Base-by-base conservation (phyloP, 1,140 invertebrate species). In the Scylla paramamosain region DNA sequence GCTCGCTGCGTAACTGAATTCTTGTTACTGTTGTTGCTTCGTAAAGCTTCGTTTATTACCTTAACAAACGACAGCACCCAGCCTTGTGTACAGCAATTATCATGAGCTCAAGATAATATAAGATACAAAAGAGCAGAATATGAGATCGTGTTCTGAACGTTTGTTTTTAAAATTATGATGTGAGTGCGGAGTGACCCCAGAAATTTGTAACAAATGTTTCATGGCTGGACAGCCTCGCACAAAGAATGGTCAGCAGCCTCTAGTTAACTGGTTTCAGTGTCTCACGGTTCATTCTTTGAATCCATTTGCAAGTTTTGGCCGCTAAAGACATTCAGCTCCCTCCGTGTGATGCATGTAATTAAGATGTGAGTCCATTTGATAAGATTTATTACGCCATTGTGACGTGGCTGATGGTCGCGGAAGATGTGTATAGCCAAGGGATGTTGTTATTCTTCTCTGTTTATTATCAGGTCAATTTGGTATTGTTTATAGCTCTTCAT, bases 301-400 rank as follows among this genome's bases (percentile, higher is more conserved):
- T 87, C 84, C n/a, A 89, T 89, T 89, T 39, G 87, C 87, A 89
- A 89, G 84, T 46, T 87, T 32, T 87, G 84, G 3, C 39, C 87
- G 46, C 87, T 89, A 45, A 28, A 89, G 10, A 89, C 87, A 89
- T 46, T 31, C 87, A 46, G 25, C 16, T 48, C 46, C 31, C 46
- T 48, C 39, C 39, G 46, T 28, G 87, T 89, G 87, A 89, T 89
- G 87, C 87, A 89, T 89, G 87, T 46, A 89, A 89, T 89, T 89
- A 89, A 89, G 87, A 39, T 89, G 87, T n/a, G 87, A 89, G 46
- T 89, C 39, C 39, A 89, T 89, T 25, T 45, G 39, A 48, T 48
- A 46, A 48, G 87, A 89, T 89, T 89, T 89, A 89, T 46, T 7
- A 46, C 25, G 20, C 46, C 31, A 28, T 46, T 89, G 39, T 89